Evolutionary conservation across 2,888 invertebrate species (phyloP), one percentile per base, ranked within the genome.

Genomic region (Acleris cristana): DNA sequence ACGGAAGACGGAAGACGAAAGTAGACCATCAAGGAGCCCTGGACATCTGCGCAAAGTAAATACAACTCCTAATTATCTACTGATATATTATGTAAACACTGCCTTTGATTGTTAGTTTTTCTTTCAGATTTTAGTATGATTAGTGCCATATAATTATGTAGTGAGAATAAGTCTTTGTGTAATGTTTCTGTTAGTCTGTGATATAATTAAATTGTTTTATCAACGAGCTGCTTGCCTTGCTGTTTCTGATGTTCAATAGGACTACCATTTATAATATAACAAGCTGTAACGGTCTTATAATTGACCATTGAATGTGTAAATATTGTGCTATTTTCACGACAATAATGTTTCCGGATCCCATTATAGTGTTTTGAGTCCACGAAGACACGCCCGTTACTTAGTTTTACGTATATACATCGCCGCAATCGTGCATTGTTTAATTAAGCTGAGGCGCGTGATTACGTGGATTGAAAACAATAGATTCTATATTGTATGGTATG

Each of bases 151-250:
- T 80, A 81, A 62, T 56, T 45, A 77, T 80, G 86, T 89, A 92
- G 88, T 85, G 84, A 81, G 80, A 82, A 79, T 87, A 84, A 82
- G 84, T 83, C 72, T 77, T 76, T 81, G 76, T 80, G 76, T 82
- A 81, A 84, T 84, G 77, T 81, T 90, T 91, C 84, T 80, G 85
- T 89, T 92, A 90, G 90, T 88, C 92, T 92, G 92, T 92, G 92
- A 92, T 92, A 91, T 86, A 79, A 80, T 78, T 81, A 78, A 80
- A 79, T 82, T 82, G 82, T 82, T 85, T 81, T 76, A 80, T 84
- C 83, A 86, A 83, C 81, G 84, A 88, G 82, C 79, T 71, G 79
- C 82, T 86, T 85, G 88, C 87, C 85, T 85, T 85, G 76, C 80
- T 79, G 75, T 85, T 85, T 76, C 80, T 79, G 75, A 75, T 72